Evolutionary conservation across 2,113 vertebrate species (phyloP).

Genomic region (Mugil cephalus): DNA sequence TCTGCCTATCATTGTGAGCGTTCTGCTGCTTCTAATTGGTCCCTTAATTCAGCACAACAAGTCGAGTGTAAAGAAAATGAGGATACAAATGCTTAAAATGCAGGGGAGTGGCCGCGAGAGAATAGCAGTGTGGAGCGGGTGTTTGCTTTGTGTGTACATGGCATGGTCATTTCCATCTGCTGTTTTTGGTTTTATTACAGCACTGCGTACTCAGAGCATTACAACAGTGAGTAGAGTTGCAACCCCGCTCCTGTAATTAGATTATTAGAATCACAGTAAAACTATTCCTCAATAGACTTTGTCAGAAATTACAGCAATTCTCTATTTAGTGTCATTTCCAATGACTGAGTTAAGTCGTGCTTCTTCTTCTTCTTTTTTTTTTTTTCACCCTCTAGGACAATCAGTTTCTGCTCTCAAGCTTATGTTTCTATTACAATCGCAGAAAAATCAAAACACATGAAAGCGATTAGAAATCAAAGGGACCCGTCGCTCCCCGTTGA

Average conservation of each 20-base stretch:
- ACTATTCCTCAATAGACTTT: neutral
- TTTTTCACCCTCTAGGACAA: neutral
- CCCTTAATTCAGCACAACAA: conserved; percentile 56
- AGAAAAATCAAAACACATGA: conserved; percentile 48
- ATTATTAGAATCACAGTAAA: conserved; percentile 20
- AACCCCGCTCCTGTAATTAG: neutral
- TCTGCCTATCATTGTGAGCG: conserved; percentile 46
- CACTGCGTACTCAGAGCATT: conserved; percentile 8
- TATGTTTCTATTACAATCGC: conserved; percentile 26
- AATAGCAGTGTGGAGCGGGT: conserved; percentile 36
- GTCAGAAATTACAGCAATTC: conserved; percentile 1
- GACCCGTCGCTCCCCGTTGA: conserved; percentile 34
- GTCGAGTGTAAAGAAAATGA: conserved; percentile 61
- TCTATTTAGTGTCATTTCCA: conserved; percentile 8
- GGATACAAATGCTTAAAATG: conserved; percentile 68
- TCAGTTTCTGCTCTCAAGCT: conserved; percentile 36
- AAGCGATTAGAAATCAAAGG: conserved; percentile 60
- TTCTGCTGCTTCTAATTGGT: conserved; percentile 63
- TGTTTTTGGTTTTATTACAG: neutral
- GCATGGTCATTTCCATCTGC: conserved; percentile 19
- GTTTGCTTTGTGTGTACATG: conserved; percentile 49
- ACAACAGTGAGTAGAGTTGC: neutral
- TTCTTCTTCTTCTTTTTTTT: neutral
- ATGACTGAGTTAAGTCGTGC: neutral
- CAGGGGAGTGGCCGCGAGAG: conserved; percentile 47